phyloP scores from a whole-genome alignment of 2,797 vertebrate species.

The Chelon auratus region DNA sequence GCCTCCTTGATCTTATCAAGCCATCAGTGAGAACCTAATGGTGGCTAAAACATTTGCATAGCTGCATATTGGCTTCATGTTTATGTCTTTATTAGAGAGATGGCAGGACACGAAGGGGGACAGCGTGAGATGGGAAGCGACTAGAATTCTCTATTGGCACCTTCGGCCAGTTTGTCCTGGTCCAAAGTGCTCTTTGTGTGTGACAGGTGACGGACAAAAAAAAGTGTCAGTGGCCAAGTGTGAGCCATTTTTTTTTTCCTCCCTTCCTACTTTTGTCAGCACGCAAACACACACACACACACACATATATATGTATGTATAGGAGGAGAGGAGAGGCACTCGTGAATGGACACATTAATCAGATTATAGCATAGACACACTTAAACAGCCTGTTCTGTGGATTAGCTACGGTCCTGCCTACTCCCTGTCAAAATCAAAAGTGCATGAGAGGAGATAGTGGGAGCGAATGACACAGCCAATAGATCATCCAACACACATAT shows the following conservation, averaged over 20 bases:
- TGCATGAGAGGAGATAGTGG: constrained; percentile 43
- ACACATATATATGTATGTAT: not conserved
- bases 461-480: constrained; percentile 26
- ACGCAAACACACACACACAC: constrained; percentile 2
- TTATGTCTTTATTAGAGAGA: not conserved
- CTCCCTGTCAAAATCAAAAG: constrained; percentile 72
- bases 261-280: constrained; percentile 50
- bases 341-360: constrained; percentile 80
- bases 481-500: constrained; percentile 19
- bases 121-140: not conserved
- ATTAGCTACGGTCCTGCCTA: constrained; percentile 78
- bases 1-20: not conserved
- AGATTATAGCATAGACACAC: constrained; percentile 81
- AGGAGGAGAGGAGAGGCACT: constrained; percentile 36
- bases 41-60: not conserved
- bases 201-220: constrained; percentile 72
- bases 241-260: constrained; percentile 53
- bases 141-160: too few species aligned
- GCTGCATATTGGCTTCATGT: not conserved
- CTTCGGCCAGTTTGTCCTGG: not conserved
- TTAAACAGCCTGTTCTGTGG: constrained; percentile 81
- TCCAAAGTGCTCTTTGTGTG: not conserved
- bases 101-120: not conserved
- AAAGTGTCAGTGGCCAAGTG: constrained; percentile 65
- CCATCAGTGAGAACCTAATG: not conserved